Conservation (phyloP, 2,888 invertebrate species). For the Andrena marginata region DNA sequence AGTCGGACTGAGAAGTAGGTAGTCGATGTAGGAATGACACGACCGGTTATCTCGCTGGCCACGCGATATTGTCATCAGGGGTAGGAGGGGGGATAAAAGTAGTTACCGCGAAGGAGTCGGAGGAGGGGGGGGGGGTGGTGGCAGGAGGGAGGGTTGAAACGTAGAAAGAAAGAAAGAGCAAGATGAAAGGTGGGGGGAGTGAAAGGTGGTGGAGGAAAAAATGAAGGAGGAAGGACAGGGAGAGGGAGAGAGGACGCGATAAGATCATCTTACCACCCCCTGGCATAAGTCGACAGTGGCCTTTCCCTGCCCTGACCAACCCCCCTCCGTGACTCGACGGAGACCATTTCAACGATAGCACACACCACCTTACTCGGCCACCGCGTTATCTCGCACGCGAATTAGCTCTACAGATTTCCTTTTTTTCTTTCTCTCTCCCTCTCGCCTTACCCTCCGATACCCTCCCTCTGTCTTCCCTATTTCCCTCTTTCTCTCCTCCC, state of each 20-base stretch:
- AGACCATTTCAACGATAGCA: constrained; percentile 78
- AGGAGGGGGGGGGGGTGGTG: constrained; percentile 33
- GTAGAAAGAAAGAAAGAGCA: constrained; percentile 60
- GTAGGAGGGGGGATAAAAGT: constrained; percentile 73
- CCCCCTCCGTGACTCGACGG: constrained; percentile 80
- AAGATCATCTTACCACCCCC: constrained; percentile 78
- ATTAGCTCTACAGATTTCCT: constrained; percentile 83
- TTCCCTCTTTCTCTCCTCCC: constrained; percentile 14
- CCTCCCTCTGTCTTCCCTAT: constrained; percentile 13
- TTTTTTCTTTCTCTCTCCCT: constrained; percentile 61
- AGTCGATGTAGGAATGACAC: constrained; percentile 85
- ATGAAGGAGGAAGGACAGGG: constrained; percentile 64
- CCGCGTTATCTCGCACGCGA: constrained; percentile 84
- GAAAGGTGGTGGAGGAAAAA: constrained; percentile 69
- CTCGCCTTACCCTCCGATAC: constrained; percentile 13
- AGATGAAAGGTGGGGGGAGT: constrained; percentile 28
- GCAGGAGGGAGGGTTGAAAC: constrained; percentile 43
- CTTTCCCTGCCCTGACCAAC: constrained; percentile 82
- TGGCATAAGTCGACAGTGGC: constrained; percentile 81
- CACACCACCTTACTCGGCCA: constrained; percentile 70
- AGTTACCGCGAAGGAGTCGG: constrained; percentile 70
- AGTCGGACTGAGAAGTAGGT: constrained; percentile 78
- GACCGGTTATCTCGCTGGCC: constrained; percentile 84
- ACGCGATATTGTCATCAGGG: constrained; percentile 85
- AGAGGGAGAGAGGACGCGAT: constrained; percentile 67